A percentile compares a stretch with the other conserved stretches of the same genome.
Evolutionary conservation across 2,113 vertebrate genomes (phyloP).

Genomic region (Hymenochirus boettgeri): DNA sequence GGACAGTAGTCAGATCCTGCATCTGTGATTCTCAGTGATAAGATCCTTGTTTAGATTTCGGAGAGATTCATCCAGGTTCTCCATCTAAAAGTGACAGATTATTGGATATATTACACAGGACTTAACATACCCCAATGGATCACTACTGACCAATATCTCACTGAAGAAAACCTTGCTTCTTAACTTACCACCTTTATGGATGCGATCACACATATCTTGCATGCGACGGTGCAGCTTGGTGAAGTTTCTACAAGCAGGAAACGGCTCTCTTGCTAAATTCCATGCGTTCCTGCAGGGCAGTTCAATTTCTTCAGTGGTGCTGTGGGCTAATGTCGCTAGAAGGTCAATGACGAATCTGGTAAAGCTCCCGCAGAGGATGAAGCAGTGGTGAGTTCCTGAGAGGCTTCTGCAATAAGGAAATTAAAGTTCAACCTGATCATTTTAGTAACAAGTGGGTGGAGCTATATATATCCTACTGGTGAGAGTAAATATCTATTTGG

Average conservation of each 20-base stretch:
- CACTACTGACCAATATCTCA: too few species aligned
- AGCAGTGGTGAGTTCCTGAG: constrained; percentile 16
- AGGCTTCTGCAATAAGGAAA: constrained; percentile 14
- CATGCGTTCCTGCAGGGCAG: constrained; percentile 82
- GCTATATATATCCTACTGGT: too few species aligned
- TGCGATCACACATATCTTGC: constrained; percentile 70
- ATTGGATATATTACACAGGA: too few species aligned
- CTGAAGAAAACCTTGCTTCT: too few species aligned
- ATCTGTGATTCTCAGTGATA: constrained; percentile 73
- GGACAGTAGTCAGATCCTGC: constrained; percentile 76
- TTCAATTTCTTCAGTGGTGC: constrained; percentile 79
- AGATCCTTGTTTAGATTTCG: constrained; percentile 60
- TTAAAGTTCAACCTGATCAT: too few species aligned
- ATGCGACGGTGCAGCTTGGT: constrained; percentile 74
- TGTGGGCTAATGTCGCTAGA: constrained; percentile 76
- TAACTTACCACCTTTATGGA: constrained; percentile 66
- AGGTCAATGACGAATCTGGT: constrained; percentile 73
- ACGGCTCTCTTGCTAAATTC: constrained; percentile 82
- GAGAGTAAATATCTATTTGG: too few species aligned
- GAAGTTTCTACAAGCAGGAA: constrained; percentile 76
- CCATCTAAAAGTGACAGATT: constrained; percentile 44
- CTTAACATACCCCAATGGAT: too few species aligned
- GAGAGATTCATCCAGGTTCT: constrained; percentile 46
- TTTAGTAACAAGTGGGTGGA: too few species aligned
- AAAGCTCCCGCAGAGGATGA: constrained; percentile 48